Conservation (phyloP, 2,113 vertebrate genomes). For the Telmatochromis sp. region DNA sequence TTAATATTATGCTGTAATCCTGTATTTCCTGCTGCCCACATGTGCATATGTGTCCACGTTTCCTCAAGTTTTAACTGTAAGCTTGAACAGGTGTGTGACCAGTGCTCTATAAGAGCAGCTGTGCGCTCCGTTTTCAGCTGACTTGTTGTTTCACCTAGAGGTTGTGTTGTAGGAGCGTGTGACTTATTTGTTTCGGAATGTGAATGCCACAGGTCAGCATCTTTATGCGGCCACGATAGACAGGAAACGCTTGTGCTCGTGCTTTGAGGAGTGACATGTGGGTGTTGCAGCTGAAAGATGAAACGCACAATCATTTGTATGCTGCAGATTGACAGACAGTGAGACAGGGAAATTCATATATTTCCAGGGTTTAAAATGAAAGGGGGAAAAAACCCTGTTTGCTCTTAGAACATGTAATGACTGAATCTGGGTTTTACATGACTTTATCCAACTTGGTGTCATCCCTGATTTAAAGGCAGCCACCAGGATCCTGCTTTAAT, state of each 20-base stretch:
- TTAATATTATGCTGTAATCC: not conserved
- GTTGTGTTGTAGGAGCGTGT: conserved; percentile 8
- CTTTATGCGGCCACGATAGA: not conserved
- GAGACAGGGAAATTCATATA: not conserved
- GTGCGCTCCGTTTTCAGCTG: not conserved
- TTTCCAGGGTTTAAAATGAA: not conserved
- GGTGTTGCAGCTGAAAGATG: not conserved
- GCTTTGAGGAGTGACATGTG: not conserved
- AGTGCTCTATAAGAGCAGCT: not conserved
- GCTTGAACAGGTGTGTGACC: not conserved
- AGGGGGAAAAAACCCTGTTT: not conserved
- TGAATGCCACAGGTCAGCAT: conserved; percentile 32
- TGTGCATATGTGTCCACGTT: not conserved
- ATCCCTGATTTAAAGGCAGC: not conserved
- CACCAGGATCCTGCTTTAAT: conserved; percentile 6
- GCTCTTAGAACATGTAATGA: not conserved
- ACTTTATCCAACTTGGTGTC: not conserved
- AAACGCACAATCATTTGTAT: not conserved
- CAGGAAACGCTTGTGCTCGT: conserved; percentile 5
- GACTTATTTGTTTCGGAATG: conserved; percentile 21
- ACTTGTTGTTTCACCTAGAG: conserved; percentile 17
- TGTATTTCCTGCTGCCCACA: not conserved
- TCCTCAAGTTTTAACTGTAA: not conserved
- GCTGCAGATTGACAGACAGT: not conserved
- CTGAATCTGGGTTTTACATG: not conserved